These are phyloP conservation scores for Zaprionus inermis DNA, from an alignment of 1,140 invertebrate genomes.

Conservation along the genomic window DNA sequence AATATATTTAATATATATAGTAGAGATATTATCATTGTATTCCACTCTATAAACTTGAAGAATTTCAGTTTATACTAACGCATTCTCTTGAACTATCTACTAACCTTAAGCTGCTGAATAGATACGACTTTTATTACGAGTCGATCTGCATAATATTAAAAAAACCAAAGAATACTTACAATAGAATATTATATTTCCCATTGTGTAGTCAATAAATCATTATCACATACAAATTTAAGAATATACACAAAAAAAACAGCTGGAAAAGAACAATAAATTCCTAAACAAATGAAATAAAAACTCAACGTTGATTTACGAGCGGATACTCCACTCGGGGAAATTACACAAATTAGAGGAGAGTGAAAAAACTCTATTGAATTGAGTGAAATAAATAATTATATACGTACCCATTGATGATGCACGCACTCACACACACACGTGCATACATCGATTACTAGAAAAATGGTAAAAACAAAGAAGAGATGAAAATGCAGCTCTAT, in stretches of 20 bases:
- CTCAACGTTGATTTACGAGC: slow-evolving; percentile 44
- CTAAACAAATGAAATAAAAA: slow-evolving; percentile 37
- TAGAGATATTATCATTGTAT: no score
- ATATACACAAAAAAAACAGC: neutral
- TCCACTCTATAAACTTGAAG: no score
- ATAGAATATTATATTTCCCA: neutral
- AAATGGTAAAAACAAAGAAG: slow-evolving; percentile 22
- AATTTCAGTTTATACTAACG: no score
- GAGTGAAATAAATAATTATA: slow-evolving; percentile 51
- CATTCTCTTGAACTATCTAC: no score
- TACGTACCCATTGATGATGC: slow-evolving; percentile 9
- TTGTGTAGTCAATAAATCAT: neutral
- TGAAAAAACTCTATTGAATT: slow-evolving; percentile 41
- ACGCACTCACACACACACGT: slow-evolving; percentile 10
- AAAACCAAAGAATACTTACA: neutral
- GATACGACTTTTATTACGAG: neutral
- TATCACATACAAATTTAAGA: neutral
- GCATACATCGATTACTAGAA: neutral
- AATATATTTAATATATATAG: no score
- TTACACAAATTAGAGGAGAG: slow-evolving; percentile 54
- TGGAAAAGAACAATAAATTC: slow-evolving; percentile 27
- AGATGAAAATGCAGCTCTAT: slow-evolving; percentile 42
- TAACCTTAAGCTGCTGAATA: neutral
- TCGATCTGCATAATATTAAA: neutral
- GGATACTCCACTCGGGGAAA: slow-evolving; percentile 43